Conservation (phyloP, 1,140 invertebrate species). For the Cydia pomonella region DNA sequence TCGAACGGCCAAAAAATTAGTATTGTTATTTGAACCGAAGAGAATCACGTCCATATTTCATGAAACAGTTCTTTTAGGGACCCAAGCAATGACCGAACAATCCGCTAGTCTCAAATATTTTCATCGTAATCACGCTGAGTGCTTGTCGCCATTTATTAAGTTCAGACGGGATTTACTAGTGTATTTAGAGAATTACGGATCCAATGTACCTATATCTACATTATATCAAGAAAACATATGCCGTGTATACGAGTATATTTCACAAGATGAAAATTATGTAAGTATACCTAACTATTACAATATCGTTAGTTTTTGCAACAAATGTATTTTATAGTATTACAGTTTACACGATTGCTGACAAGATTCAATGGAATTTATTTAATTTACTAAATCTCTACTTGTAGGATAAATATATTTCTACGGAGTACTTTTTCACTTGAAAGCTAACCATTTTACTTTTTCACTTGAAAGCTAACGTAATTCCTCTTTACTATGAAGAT, state of each 20-base stretch:
- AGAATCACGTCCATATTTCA: background rate
- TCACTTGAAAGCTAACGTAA: too few species aligned
- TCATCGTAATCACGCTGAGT: constrained; percentile 66
- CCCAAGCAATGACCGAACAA: constrained; percentile 21
- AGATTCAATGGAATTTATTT: too few species aligned
- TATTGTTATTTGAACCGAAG: background rate
- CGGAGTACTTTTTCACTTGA: too few species aligned
- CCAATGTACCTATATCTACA: constrained; percentile 1
- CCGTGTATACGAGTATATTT: background rate
- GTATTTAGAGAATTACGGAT: background rate
- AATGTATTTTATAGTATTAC: too few species aligned
- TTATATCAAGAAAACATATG: background rate
- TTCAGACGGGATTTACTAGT: constrained; percentile 44
- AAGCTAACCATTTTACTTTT: too few species aligned
- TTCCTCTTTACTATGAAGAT: too few species aligned
- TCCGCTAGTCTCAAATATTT: constrained; percentile 25
- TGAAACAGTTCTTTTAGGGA: background rate
- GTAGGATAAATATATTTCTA: too few species aligned
- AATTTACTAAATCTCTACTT: too few species aligned
- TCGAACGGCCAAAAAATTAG: background rate
- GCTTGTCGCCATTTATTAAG: constrained; percentile 73
- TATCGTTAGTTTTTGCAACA: too few species aligned
- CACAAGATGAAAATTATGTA: background rate
- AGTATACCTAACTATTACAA: too few species aligned
- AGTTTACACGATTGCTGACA: too few species aligned